A percentile compares a stretch with the other conserved stretches of the same genome.
Conservation (phyloP, 2,797 vertebrate species). For the Gila robusta region DNA sequence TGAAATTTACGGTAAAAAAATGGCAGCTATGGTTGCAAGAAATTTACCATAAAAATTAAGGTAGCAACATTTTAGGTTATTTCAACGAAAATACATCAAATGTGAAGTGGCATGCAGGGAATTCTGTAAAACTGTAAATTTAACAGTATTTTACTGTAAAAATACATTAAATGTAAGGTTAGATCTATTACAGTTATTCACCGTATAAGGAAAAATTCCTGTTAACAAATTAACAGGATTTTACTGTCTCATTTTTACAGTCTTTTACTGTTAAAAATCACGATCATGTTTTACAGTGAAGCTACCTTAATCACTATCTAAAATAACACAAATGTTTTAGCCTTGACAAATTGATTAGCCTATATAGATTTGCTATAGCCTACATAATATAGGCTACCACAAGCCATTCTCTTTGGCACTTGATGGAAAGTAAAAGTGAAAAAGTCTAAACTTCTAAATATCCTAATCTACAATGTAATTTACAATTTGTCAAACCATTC, state of each 20-base stretch:
- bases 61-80: background rate
- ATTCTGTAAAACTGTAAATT: background rate
- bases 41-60: background rate
- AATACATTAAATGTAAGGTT: background rate
- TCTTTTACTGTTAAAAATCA: background rate
- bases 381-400: background rate
- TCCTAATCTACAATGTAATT: background rate
- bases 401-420: background rate
- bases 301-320: background rate
- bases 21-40: background rate
- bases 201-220: background rate
- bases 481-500: background rate
- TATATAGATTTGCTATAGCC: background rate
- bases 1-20: background rate
- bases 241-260: background rate
- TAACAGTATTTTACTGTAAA: background rate
- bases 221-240: background rate
- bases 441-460: background rate
- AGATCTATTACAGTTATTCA: background rate
- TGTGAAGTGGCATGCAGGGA: background rate
- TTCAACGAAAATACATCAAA: background rate
- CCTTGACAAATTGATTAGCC: background rate
- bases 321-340: background rate
- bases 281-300: background rate
- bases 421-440: background rate